These are phyloP conservation scores for Chloroclystis v-ata DNA, from an alignment of 2,888 invertebrate species.

Conservation along the genomic window DNA sequence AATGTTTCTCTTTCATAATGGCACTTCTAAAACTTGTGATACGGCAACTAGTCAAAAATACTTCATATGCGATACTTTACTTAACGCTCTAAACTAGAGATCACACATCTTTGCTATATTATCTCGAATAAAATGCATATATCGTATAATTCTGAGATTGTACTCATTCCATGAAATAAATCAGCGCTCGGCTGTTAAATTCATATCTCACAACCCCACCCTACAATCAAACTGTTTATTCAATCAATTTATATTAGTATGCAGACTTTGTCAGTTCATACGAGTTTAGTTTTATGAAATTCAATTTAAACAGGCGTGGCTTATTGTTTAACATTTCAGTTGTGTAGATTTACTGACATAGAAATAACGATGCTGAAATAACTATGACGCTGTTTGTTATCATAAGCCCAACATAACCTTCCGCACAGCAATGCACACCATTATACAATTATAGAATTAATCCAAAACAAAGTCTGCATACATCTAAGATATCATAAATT, in stretches of 20 bases:
- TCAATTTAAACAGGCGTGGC: too few relatives aligned
- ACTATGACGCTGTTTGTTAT: too few relatives aligned
- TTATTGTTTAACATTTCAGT: too few relatives aligned
- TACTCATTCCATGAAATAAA: conserved; percentile 20
- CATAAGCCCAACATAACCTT: too few relatives aligned
- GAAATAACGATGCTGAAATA: too few relatives aligned
- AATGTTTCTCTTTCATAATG: conserved; percentile 54
- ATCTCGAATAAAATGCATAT: conserved; percentile 22
- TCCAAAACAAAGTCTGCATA: conserved; percentile 15
- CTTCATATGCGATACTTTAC: conserved; percentile 21
- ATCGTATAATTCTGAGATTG: conserved; percentile 20
- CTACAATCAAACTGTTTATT: conserved; percentile 34
- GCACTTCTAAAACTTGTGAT: conserved; percentile 59
- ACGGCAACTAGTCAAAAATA: conserved; percentile 27
- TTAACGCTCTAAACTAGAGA: conserved; percentile 21
- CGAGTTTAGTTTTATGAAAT: too few relatives aligned
- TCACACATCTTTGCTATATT: conserved; percentile 25
- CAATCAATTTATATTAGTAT: conserved; percentile 20
- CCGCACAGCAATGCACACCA: too few relatives aligned
- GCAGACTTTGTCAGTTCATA: conserved; percentile 14
- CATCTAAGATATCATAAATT: conserved; percentile 27
- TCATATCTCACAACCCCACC: conserved; percentile 43
- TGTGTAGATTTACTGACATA: too few relatives aligned
- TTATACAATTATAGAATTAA: background rate
- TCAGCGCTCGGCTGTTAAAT: conserved; percentile 28